Evolutionary conservation across 2,113 vertebrate species (phyloP).

Genomic region (Triplophysa dalaica): DNA sequence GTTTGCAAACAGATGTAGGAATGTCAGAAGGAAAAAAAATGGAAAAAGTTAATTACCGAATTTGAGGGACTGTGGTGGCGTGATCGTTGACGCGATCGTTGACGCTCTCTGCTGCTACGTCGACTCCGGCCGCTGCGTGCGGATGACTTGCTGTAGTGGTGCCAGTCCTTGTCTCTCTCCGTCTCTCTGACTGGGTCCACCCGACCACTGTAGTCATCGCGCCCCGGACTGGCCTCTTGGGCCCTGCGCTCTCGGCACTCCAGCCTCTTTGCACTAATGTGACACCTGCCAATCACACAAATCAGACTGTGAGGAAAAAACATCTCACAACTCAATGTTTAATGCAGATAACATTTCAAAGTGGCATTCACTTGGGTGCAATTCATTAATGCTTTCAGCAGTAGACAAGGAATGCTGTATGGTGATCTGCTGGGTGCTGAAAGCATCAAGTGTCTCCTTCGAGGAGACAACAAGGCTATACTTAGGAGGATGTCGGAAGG

Average conservation of each 20-base stretch:
- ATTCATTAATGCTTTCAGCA: conserved; percentile 50
- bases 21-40: not conserved
- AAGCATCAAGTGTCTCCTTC: conserved; percentile 51
- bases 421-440: conserved; percentile 35
- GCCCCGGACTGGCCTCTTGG: conserved; percentile 71
- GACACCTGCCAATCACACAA: conserved; percentile 69
- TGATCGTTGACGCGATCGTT: conserved; percentile 59
- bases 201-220: conserved; percentile 8
- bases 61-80: conserved; percentile 68
- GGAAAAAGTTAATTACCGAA: conserved; percentile 73
- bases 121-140: conserved; percentile 58
- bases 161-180: conserved; percentile 73
- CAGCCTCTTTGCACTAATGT: conserved; percentile 76
- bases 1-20: not conserved
- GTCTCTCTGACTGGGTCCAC: conserved; percentile 53
- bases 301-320: conserved; percentile 5
- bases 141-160: conserved; percentile 83
- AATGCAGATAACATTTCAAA: not conserved
- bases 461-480: conserved; percentile 50
- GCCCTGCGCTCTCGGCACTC: conserved; percentile 74
- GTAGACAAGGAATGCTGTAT: conserved; percentile 18
- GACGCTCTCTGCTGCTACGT: conserved; percentile 70
- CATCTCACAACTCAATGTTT: not conserved
- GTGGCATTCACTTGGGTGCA: not conserved
- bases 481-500: conserved; percentile 52